Evolutionary conservation across 2,888 invertebrate species (phyloP), one percentile per base, ranked within the genome.

Genomic region (Glyphotaelius pellucidus): DNA sequence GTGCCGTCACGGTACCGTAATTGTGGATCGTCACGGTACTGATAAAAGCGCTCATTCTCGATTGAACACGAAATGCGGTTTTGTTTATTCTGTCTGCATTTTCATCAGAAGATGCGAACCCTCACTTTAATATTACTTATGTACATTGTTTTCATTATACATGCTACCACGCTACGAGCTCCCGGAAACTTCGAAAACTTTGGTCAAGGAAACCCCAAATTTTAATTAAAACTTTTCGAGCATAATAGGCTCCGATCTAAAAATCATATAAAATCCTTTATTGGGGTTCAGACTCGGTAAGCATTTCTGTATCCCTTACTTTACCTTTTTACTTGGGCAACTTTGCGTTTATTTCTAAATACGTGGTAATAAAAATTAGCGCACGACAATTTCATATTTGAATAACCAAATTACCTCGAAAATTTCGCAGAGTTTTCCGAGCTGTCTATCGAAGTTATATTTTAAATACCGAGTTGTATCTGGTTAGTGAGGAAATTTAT

Each of bases 201-300:
- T 86, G 90, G 85, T 84, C 91, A 79, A 83, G 89, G 79, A n/a
- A 89, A 84, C 84, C 47, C 83, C 83, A 32, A n/a, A 89, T 84
- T 84, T 84, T 89, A 91, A 89, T 91, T 91, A 91, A 89, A 91
- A 91, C 84, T 91, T 91, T 88, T 88, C 79, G 35, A 32, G 19
- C 15, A 86, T n/a, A 47, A 85, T 85, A 85, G n/a, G n/a, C 38
- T 42, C 7, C 30, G 42, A 42, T 86, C 47, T 38, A 42, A 86
- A 85, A 85, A 85, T 85, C 42, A 85, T 85, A 85, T 42, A 38
- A 86, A 86, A 42, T n/a, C 42, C 86, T 86, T 86, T 86, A 30
- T 67, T 85, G 38, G 35, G 38, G n/a, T 38, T 25, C 32, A 85
- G 12, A 42, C n/a, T 42, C 11, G 85, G 32, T 42, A 38, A 86